A percentile compares a stretch with the other conserved stretches of the same genome.
Conservation (phyloP, 2,888 invertebrate species). For the Thera britannica region DNA sequence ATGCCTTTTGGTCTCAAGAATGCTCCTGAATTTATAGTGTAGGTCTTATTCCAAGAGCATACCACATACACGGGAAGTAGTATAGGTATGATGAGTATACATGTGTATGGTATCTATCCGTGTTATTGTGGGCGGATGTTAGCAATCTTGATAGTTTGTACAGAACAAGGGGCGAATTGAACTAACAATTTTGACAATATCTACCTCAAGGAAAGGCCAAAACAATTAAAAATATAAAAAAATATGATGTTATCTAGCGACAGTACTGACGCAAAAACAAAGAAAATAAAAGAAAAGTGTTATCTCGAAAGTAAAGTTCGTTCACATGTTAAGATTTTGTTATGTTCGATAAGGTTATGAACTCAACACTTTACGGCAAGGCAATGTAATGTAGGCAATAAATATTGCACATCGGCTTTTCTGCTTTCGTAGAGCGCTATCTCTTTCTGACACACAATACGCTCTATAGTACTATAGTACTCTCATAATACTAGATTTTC, state of each 20-base stretch:
- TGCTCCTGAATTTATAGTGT: neutral
- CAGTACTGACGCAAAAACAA: slow-evolving; percentile 8
- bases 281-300: slow-evolving; percentile 28
- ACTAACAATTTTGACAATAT: slow-evolving; percentile 9
- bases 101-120: no score
- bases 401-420: no score
- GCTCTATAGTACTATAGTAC: no score
- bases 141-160: slow-evolving; percentile 56
- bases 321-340: slow-evolving; percentile 24
- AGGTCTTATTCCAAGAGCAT: neutral
- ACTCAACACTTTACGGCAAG: no score
- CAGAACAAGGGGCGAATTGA: slow-evolving; percentile 24
- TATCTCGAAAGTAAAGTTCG: slow-evolving; percentile 35
- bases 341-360: neutral
- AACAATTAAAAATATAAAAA: no score
- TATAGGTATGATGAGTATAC: no score
- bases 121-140: slow-evolving; percentile 58
- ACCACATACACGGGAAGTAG: no score
- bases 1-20: slow-evolving; percentile 5
- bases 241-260: slow-evolving; percentile 1
- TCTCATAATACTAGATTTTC: no score
- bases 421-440: no score
- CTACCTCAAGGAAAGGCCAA: neutral
- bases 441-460: no score
- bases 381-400: no score